Evolutionary conservation across 2,113 vertebrate genomes (phyloP), one percentile per base, ranked within the genome.

Genomic region (Ictalurus furcatus): DNA sequence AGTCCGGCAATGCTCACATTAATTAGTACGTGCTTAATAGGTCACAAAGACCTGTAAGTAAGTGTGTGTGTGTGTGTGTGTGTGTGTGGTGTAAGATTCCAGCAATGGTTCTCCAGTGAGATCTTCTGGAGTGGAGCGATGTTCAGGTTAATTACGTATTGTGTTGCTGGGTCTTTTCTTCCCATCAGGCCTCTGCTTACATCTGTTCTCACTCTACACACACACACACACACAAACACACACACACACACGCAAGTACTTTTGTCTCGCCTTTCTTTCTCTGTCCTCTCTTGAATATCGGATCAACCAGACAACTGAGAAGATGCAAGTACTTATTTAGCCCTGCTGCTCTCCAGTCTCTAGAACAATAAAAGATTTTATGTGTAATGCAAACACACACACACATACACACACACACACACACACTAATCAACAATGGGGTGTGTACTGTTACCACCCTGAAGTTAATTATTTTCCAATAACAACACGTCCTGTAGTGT

Each of bases 121-220:
- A 92, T 93, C 88, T 94, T 95, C 95, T 94, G 94, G 93, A 94
- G 94, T 94, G n/a, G 17, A 85, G 84, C 54, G 65, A 52, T 13
- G 94, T 93, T 91, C 83, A 90, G 94, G 95, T 95, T 96, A 95
- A 96, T 95, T 96, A 95, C 13, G 25, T 93, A 94, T 95, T 94
- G 94, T 95, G 94, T 92, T 94, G 94, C 93, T 63, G 74, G 86
- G 63, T 88, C 44, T 76, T 90, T 91, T 93, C 93, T 95, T 94
- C 91, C 82, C 92, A 92, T 69, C 65, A 94, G 94, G 92, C 86
- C 78, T 37, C 65, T 87, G 88, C 90, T 90, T 93, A 91, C 91
- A 89, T 91, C 92, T 90, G 88, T 91, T 91, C 90, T 63, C 63
- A 85, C n/a, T 83, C 92, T 86, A 76, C 16, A 73, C 69, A 73